Conservation (phyloP, 2,113 vertebrate species). For the Antigone vipio region DNA sequence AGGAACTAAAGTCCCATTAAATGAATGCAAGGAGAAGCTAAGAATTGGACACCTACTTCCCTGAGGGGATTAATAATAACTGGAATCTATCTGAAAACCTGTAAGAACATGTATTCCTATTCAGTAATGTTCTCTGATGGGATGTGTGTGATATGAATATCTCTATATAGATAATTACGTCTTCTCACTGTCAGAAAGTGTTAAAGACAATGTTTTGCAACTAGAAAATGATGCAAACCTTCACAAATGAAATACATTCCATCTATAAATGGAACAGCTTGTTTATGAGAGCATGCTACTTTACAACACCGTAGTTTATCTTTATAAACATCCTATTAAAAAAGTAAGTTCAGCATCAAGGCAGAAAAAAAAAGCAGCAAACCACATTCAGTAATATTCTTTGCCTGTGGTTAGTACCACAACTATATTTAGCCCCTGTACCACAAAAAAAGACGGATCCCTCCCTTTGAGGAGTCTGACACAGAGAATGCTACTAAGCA, state of each 20-base stretch:
- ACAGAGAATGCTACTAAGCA: not conserved
- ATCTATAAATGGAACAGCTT: not conserved
- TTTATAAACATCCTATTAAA: not conserved
- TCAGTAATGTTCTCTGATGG: not conserved
- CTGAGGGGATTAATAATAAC: not conserved
- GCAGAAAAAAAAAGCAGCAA: not conserved
- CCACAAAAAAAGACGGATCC: not conserved
- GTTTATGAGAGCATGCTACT: not conserved
- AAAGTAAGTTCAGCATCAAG: not conserved
- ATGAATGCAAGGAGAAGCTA: not conserved
- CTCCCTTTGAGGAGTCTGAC: not conserved
- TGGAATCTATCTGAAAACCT: not conserved
- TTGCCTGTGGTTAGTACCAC: not conserved
- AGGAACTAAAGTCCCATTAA: not conserved
- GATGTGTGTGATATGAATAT: fast-evolving
- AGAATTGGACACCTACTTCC: not conserved
- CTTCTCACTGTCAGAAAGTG: not conserved
- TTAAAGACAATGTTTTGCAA: not conserved
- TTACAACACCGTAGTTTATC: not conserved
- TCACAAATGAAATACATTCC: not conserved
- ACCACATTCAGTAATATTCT: not conserved
- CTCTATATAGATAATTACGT: not conserved
- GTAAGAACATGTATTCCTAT: not conserved
- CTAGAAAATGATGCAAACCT: not conserved
- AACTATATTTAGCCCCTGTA: not conserved